Conservation (phyloP, 92 coral and sea anemone genomes). For the Chrysogorgia sp. region DNA sequence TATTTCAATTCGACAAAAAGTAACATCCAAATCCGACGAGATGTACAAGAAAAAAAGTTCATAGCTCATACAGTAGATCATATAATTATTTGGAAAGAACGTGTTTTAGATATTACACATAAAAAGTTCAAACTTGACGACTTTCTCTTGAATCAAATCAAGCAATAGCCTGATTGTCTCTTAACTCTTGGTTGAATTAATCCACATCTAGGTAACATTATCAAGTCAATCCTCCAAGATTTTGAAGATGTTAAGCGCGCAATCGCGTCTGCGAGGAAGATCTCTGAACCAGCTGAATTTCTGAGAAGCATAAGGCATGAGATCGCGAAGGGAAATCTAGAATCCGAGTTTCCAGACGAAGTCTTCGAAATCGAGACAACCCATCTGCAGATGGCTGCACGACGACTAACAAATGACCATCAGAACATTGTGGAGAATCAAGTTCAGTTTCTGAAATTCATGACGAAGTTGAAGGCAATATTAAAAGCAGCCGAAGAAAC, state of each 20-base stretch:
- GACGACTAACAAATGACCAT: conserved; percentile 60
- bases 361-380: neutral
- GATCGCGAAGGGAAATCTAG: neutral
- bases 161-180: too few relatives aligned
- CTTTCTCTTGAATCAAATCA: too few relatives aligned
- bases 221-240: conserved; percentile 77
- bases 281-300: neutral
- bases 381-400: neutral
- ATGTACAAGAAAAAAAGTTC: too few relatives aligned
- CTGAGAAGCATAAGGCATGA: neutral
- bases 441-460: conserved; percentile 63
- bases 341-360: conserved; percentile 35
- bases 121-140: too few relatives aligned
- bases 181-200: too few relatives aligned
- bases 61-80: too few relatives aligned
- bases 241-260: conserved; percentile 68
- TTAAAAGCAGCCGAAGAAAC: conserved; percentile 13
- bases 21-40: too few relatives aligned
- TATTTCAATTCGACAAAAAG: too few relatives aligned
- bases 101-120: too few relatives aligned
- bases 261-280: conserved; percentile 29
- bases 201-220: conserved; percentile 49
- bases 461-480: conserved; percentile 41
- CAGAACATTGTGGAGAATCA: conserved; percentile 77
- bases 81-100: too few relatives aligned